phyloP scores from a whole-genome alignment of 2,113 vertebrate species.

The Hystrix brachyura region DNA sequence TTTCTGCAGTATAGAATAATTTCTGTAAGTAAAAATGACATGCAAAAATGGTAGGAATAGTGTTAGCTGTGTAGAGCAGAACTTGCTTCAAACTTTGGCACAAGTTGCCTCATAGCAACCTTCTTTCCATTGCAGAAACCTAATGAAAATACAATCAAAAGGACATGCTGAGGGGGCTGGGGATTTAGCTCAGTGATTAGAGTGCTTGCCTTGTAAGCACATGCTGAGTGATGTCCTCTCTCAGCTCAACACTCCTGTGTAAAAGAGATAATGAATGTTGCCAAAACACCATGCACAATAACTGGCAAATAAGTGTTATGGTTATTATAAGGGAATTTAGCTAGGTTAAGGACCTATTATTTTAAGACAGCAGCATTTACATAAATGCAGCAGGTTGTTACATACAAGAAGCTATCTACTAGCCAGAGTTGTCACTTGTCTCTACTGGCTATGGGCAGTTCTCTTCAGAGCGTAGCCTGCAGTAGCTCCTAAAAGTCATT shows the following conservation, averaged over 20 bases:
- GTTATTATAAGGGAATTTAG: conserved; percentile 43
- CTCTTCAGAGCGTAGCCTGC: conserved; percentile 51
- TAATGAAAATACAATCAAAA: not conserved
- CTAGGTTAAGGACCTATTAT: conserved; percentile 58
- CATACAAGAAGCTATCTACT: not conserved
- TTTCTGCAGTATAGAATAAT: not conserved
- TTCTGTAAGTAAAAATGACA: not conserved
- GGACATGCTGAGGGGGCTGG: not conserved
- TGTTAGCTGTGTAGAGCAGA: not conserved
- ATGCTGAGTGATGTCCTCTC: conserved; percentile 1
- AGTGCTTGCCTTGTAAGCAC: not conserved
- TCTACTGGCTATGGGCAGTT: not conserved
- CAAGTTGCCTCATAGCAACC: not conserved
- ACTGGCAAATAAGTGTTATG: not conserved
- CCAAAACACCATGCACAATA: conserved; percentile 20
- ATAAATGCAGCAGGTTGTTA: not conserved
- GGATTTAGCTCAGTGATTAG: too few relatives aligned
- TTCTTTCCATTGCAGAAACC: not conserved
- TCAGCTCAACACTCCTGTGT: conserved; percentile 4
- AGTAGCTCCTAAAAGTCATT: not conserved
- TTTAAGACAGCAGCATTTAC: conserved; percentile 56
- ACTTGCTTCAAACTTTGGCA: not conserved
- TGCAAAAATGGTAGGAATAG: not conserved
- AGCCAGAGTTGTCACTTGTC: not conserved
- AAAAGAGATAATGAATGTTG: conserved; percentile 42